Evolutionary conservation across 2,888 invertebrate genomes (phyloP).

Genomic region (Melikaiella ostensackeni): DNA sequence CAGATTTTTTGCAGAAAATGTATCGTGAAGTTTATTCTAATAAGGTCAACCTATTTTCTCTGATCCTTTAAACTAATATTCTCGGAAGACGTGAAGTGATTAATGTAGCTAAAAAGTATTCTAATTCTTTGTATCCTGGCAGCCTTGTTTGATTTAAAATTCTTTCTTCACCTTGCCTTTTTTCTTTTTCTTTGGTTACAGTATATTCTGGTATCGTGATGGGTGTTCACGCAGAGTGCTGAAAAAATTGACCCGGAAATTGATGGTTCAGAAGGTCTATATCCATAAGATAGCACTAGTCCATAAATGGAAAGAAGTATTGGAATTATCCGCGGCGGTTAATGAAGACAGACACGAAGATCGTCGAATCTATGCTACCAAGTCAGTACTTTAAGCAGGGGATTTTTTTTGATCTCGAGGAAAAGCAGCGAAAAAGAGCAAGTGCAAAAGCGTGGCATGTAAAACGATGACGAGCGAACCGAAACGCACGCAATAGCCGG

Average conservation of each 20-base stretch:
- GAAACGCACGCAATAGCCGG: conserved; percentile 61
- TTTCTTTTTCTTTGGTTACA: neutral
- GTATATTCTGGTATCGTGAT: neutral
- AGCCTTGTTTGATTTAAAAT: neutral
- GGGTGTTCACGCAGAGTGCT: neutral
- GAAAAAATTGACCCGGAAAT: conserved; percentile 31
- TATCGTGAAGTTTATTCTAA: conserved; percentile 10
- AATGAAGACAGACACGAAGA: conserved; percentile 36
- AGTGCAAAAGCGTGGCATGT: conserved; percentile 35
- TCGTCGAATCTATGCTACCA: neutral
- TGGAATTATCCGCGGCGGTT: conserved; percentile 1
- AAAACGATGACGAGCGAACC: conserved; percentile 59
- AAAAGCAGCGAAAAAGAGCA: conserved; percentile 45
- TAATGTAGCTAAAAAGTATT: neutral
- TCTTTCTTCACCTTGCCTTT: neutral
- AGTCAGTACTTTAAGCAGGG: conserved; percentile 38
- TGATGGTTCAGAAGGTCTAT: neutral
- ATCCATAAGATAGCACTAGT: neutral
- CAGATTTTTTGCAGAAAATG: neutral
- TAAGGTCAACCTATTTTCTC: conserved; percentile 14
- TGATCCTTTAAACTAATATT: neutral
- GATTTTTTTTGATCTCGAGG: conserved; percentile 37
- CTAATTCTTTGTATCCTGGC: neutral
- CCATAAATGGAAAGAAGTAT: neutral
- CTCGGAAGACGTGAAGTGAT: neutral